These are phyloP conservation scores for Ceratitis capitata DNA, from an alignment of 1,140 invertebrate genomes.

Conservation along the genomic window DNA sequence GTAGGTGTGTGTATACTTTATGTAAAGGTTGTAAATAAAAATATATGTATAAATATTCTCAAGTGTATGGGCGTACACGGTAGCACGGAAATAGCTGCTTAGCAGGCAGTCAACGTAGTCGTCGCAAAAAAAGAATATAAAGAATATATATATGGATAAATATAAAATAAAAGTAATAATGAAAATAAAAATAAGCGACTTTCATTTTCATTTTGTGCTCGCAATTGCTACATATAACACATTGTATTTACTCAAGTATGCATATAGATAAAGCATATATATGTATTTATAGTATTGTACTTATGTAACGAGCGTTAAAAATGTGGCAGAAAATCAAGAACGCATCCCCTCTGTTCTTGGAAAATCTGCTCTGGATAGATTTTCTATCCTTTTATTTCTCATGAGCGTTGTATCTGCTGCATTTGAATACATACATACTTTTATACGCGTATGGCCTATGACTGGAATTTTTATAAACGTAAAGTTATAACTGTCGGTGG, in stretches of 20 bases:
- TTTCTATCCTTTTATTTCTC: background rate
- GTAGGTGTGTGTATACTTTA: background rate
- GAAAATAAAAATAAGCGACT: no score
- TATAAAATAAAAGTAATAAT: no score
- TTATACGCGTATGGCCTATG: no score
- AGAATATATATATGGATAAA: no score
- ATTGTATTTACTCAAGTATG: background rate
- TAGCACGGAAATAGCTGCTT: background rate
- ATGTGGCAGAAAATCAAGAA: background rate
- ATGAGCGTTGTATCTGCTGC: no score
- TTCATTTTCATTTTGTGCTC: slow-evolving; percentile 40
- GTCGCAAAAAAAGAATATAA: background rate
- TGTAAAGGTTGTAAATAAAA: background rate
- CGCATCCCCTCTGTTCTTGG: background rate
- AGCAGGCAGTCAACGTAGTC: background rate
- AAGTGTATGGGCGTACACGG: background rate
- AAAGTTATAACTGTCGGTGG: background rate
- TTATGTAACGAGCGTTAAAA: background rate
- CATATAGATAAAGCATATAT: background rate
- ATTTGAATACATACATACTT: no score
- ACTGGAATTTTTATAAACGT: no score
- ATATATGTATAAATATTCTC: background rate
- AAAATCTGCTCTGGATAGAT: background rate
- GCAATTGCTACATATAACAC: background rate
- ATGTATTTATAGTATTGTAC: background rate